Base-by-base conservation (phyloP, 1,140 invertebrate species). In the Teleogryllus occipitalis region DNA sequence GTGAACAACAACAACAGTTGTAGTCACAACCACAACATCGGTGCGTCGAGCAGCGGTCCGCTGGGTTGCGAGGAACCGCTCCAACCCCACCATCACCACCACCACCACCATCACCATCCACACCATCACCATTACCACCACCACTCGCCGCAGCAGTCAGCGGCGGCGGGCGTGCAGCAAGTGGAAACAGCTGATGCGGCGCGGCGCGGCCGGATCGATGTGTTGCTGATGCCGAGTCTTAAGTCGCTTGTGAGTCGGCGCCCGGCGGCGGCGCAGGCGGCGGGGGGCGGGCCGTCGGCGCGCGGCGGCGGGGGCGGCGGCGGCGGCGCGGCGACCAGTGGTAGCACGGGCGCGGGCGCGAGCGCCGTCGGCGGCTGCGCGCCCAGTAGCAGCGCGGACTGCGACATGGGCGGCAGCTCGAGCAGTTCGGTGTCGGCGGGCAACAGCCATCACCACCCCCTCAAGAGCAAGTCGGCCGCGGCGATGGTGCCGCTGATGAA, bases 221-320 rank as follows among this genome's bases (percentile, higher is more conserved):
- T 77, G 76, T 22, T 72, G 78, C 78, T 79, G 46, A 79, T 79
- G 78, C 78, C 78, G 78, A 79, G 78, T 22, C 78, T 79, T n/a
- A 74, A 75, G 72, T 79, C 78, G 65, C 78, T 79, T 21, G 78
- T 79, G 73, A 75, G 78, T 65, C 78, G 78, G 73, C 78, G 72
- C 72, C 73, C 72, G 7, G 65, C 78, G 4, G 47, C 78, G n/a
- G 27, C 78, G 47, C 78, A 18, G 46, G 78, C 47, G 8, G n/a
- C 73, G 73, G 73, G 18, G n/a, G 7, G n/a, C 22, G 75, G 39
- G n/a, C 49, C 49, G 49, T 76, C 78, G 46, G 14, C 78, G 15
- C 18, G 47, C 21, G 78, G 54, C 21, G 39, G 21, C 47, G n/a
- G 7, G 18, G 75, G 75, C 12, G 47, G 76, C 10, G 22, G 15